Base-by-base conservation (phyloP, 37 sponge, comb jelly and placozoan species). In the Halichondria panicea region DNA sequence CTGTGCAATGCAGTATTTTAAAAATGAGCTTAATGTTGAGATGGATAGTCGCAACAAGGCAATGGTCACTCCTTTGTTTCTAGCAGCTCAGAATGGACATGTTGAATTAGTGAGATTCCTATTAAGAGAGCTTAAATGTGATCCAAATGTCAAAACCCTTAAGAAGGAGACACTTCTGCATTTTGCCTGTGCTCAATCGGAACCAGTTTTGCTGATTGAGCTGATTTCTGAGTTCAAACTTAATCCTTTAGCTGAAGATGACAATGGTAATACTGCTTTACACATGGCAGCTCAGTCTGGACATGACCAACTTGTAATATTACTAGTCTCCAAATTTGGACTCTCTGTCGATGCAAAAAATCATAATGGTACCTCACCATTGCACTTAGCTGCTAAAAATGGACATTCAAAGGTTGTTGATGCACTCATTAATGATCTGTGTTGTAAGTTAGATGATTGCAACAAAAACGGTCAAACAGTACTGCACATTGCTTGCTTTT, bases 391-490 rank as follows among this genome's bases (percentile, higher is more conserved):
- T 33, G 63, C 34, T 30, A 2, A 28, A 9, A 4, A 2, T 33
- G 63, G 63, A 4, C 63, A 62, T 7, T 35, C 18, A n/a, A 28
- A 56, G 35, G 43, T 52, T 41, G 74, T 74, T 24, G 8, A 27
- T 22, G n/a, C 39, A 38, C 27, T 74, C 25, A 58, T 74, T 59
- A 27, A 55, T 74, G 74, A 74, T 25, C 58, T 57, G 21, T 9
- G 28, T 21, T 74, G 60, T 74, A 25, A 33, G 35, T 60, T 42
- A 15, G 9, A 40, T 42, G 24, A 24, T 32, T 53, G 53, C 34
- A 36, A 36, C 21, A 53, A 21, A 4, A 58, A n/a, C 7, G 60
- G 60, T 25, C 41, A 15, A 57, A 59, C 60, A n/a, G 74, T 58
- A 11, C 74, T 59, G 24, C 7, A 62, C 31, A 22, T 9, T 2